These are phyloP conservation scores for Mellilla xanthometata DNA, from an alignment of 2,888 invertebrate species.

Conservation along the genomic window DNA sequence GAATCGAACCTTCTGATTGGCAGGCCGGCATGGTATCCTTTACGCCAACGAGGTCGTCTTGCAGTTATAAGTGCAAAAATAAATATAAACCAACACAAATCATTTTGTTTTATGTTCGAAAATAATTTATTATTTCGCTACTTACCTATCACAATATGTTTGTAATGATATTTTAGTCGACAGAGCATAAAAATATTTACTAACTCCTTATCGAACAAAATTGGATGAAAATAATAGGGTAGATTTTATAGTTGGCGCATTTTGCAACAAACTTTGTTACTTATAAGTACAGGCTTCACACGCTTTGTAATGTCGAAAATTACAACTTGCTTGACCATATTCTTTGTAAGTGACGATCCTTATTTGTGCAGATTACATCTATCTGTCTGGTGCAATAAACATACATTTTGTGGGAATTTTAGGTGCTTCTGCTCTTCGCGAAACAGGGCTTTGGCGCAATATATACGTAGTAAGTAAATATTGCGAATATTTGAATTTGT, in stretches of 20 bases:
- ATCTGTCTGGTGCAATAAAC: conserved; percentile 14
- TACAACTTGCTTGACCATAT: conserved; percentile 22
- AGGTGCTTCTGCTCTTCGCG: conserved; percentile 47
- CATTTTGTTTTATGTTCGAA: no score
- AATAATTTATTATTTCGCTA: no score
- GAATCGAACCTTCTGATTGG: no score
- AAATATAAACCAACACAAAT: no score
- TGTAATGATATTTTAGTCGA: no score
- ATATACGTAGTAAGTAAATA: conserved; percentile 67
- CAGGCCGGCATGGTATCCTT: no score
- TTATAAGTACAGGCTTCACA: conserved; percentile 12
- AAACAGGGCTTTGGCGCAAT: conserved; percentile 46
- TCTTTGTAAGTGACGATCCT: conserved; percentile 29
- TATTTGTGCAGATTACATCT: conserved; percentile 18
- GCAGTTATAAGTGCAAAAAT: no score
- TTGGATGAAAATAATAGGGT: conserved; percentile 16
- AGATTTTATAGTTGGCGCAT: conserved; percentile 22
- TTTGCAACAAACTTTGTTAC: conserved; percentile 21
- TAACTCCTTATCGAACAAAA: not conserved
- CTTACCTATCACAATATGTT: no score
- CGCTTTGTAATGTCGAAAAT: conserved; percentile 26
- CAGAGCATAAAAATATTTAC: no score
- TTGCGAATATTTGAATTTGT: no score
- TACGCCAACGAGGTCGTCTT: no score
- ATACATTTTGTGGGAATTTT: conserved; percentile 22